These are phyloP conservation scores for Sylvicapra grimmia DNA, from an alignment of 2,113 vertebrate genomes.

Conservation along the genomic window DNA sequence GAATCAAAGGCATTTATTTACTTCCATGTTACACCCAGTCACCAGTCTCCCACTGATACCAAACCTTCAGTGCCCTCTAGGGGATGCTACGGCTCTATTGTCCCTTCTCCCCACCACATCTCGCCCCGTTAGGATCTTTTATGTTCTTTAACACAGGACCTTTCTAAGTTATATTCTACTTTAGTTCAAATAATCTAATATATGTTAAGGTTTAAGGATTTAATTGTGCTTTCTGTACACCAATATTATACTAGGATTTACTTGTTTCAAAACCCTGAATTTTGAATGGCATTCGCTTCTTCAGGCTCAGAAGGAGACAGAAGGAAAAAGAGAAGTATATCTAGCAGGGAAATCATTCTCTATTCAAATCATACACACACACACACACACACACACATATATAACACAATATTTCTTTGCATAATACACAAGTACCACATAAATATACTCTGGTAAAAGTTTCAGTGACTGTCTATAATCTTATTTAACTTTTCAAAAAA, in stretches of 20 bases:
- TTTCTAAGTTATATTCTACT: neutral
- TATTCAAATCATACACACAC: neutral
- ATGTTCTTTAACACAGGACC: neutral
- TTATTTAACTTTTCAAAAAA: neutral
- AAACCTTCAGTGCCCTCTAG: neutral
- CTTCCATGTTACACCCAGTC: neutral
- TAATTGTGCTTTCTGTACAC: neutral
- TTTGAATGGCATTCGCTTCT: neutral
- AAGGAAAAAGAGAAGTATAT: neutral
- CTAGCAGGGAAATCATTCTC: neutral
- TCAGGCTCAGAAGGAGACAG: neutral
- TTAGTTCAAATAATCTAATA: neutral
- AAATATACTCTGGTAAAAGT: neutral
- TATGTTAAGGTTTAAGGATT: neutral
- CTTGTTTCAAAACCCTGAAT: neutral
- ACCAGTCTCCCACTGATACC: accelerated
- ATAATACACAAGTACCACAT: neutral
- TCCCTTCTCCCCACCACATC: neutral
- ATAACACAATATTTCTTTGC: neutral
- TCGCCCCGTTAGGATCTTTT: neutral
- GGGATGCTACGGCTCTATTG: neutral
- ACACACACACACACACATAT: no score
- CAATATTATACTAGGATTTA: neutral
- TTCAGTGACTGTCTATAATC: neutral
- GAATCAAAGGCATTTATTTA: neutral